phyloP scores from a whole-genome alignment of 2,113 vertebrate genomes.

The Ictalurus furcatus region DNA sequence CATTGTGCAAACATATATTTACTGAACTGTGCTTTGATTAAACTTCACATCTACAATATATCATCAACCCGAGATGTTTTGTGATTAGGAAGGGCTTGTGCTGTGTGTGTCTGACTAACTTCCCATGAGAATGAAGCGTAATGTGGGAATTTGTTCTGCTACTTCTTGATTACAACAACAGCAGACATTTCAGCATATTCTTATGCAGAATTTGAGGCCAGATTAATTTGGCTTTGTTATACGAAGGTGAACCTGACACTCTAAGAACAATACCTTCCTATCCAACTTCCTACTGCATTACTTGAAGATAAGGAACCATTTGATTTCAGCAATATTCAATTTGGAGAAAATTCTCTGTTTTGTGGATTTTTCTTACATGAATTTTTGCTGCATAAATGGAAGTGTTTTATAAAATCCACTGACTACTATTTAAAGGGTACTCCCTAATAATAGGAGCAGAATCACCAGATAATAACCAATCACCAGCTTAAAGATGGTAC shows the following conservation, averaged over 20 bases:
- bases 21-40: conserved; percentile 1
- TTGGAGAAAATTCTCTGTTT: not conserved
- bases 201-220: not conserved
- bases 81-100: no score
- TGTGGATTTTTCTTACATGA: not conserved
- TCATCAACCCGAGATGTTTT: not conserved
- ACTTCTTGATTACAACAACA: not conserved
- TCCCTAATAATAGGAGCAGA: not conserved
- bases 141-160: not conserved
- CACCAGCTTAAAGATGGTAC: not conserved
- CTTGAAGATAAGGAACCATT: not conserved
- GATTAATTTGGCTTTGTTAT: conserved; percentile 1
- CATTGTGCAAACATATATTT: not conserved
- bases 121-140: not conserved
- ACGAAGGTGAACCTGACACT: not conserved
- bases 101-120: not conserved
- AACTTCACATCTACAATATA: not conserved
- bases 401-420: not conserved
- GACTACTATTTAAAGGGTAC: not conserved
- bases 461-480: conserved; percentile 35
- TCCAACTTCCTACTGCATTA: not conserved
- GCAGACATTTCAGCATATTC: not conserved
- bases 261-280: not conserved
- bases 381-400: not conserved
- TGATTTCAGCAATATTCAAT: conserved; percentile 7